Evolutionary conservation across 2,113 vertebrate genomes (phyloP), one percentile per base, ranked within the genome.

Genomic region (Python bivittatus): DNA sequence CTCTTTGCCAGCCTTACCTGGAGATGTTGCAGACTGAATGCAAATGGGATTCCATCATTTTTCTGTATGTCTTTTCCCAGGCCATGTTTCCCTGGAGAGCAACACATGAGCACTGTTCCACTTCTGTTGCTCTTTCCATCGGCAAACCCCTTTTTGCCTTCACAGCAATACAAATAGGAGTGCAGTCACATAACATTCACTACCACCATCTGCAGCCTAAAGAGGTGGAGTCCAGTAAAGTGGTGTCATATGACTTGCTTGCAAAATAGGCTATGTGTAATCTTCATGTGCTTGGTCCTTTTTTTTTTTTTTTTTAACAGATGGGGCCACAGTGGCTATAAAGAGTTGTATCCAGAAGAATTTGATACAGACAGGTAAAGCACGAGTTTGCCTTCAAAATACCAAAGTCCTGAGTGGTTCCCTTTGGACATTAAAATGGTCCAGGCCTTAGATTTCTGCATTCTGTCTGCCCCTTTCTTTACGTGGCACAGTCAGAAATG

Each of bases 281-380:
- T 0, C 79, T 29, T 0, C 17, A 53, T 90, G 52, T 90, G 17
- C 89, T 90, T 94, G 89, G 93, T 0, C 86, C n/a, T 89, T 15
- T 88, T 93, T 93, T 91, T 53, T 1, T 95, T 1, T 92, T 94
- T 93, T 84, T 33, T 27, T 96, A 96, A 85, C 94, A 98, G 98
- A 54, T 98, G 99, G 99, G 99, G 99, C 93, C 99, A 99, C 95
- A 99, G 99, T 96, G 99, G 99, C n/a, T 99, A 99, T 95, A 99
- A 99, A 96, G 99, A 99, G 96, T 96, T 99, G 92, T 99, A 99
- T 93, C 99, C 99, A 33, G 99, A 99, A 93, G 99, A 99, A 95
- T 99, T 99, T 96, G 96, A 98, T 93, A 98, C 98, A n/a, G 98
- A 98, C 88, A 96, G 98, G 99, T 99, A 98, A 98, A 95, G 38